Evolutionary conservation across 2,113 vertebrate species (phyloP), one percentile per base, ranked within the genome.

Genomic region (Malurus melanocephalus): DNA sequence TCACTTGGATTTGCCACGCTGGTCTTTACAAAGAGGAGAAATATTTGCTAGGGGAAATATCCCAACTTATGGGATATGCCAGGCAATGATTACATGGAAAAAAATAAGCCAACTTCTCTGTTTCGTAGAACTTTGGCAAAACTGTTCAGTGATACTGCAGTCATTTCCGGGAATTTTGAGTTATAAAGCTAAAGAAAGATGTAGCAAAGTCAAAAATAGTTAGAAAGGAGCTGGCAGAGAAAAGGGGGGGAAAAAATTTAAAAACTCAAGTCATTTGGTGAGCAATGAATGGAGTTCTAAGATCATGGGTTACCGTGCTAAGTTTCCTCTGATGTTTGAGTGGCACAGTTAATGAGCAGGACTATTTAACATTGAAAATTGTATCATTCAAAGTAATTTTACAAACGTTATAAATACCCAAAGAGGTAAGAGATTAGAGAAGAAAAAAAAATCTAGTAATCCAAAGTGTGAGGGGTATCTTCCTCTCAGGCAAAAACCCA

Each of bases 31-130:
- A 77, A 38, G 33, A n/a, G 67, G 35, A 72, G 48, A 84, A 82
- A 73, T 86, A 75, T 65, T 65, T 79, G 42, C 53, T 65, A 78
- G 45, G 59, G 88, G 69, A 90, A 94, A 68, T 93, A 86, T 82
- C 80, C 51, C 65, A 43, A 26, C 28, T 79, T 79, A 24, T 4
- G 76, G 59, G 82, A 73, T 33, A 79, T 26, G 21, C 18, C 13
- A 89, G 38, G 48, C 26, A 62, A 52, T 9, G 7, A 89, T 72
- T 49, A 66, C 23, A 22, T 1, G 5, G 32, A 11, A 28, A 91
- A 79, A 61, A 21, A 80, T 35, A n/a, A n/a, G n/a, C 18, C 19
- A 79, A 2, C 10, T 79, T 65, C 32, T 56, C 67, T 73, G 26
- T 67, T 88, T 40, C 32, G 28, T n/a, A 46, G 48, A 82, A 82